Conservation (phyloP, 2,888 invertebrate species). For the Calephelis perditalis region DNA sequence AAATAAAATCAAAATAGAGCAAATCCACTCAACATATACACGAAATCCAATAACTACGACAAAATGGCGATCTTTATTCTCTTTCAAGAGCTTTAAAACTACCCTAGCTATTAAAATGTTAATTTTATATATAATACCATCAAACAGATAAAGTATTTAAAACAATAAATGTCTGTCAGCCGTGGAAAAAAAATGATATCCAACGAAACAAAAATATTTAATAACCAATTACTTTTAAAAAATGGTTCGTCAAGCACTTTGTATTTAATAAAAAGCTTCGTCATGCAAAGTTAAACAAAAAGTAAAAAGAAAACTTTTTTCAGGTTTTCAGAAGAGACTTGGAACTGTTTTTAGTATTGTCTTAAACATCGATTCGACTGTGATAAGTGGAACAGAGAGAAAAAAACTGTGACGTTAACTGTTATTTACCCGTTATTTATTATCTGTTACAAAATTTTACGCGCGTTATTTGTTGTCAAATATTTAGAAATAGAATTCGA, state of each 20-base stretch:
- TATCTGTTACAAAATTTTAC: constrained; percentile 37
- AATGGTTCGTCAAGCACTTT: background rate
- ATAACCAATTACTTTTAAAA: too few species aligned
- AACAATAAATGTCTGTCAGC: too few species aligned
- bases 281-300: background rate
- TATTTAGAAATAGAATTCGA: constrained; percentile 51
- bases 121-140: too few species aligned
- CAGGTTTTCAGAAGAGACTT: constrained; percentile 15
- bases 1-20: too few species aligned
- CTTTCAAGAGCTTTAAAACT: too few species aligned
- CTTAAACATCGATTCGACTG: constrained; percentile 26
- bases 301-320: constrained; percentile 12
- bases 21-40: too few species aligned
- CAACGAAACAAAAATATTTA: too few species aligned
- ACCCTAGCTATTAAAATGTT: too few species aligned
- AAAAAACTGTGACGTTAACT: constrained; percentile 11
- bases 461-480: constrained; percentile 63
- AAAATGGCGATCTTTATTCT: too few species aligned
- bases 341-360: constrained; percentile 14
- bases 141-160: too few species aligned
- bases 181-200: too few species aligned
- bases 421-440: constrained; percentile 18
- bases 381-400: constrained; percentile 32
- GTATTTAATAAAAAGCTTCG: background rate
- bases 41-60: too few species aligned